Evolutionary conservation across 2,797 vertebrate species (phyloP).

Genomic region (Sebastes oblongus): DNA sequence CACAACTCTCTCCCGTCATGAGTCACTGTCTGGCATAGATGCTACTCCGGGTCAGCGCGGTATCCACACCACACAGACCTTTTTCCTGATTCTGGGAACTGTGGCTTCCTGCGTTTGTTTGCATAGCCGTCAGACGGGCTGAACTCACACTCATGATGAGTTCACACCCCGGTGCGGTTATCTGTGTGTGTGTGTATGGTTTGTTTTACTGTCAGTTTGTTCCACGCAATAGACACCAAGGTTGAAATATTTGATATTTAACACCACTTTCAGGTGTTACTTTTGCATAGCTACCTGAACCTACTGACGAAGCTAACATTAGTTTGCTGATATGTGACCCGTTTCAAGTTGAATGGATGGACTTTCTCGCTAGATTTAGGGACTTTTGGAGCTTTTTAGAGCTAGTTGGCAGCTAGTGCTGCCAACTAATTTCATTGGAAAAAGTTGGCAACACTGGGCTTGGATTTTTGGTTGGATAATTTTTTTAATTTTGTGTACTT

Average conservation of each 20-base stretch:
- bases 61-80: slow-evolving; percentile 4
- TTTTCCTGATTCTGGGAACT: slow-evolving; percentile 49
- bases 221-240: slow-evolving; percentile 24
- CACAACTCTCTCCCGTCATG: slow-evolving; percentile 32
- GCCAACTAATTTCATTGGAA: no score
- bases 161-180: slow-evolving; percentile 57
- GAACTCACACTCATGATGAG: slow-evolving; percentile 50
- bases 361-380: no score
- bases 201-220: slow-evolving; percentile 22
- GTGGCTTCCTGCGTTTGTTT: slow-evolving; percentile 71
- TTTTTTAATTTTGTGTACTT: no score
- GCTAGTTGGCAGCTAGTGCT: no score
- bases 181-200: slow-evolving; percentile 10
- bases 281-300: neutral
- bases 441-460: no score
- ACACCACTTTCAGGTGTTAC: neutral
- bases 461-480: no score
- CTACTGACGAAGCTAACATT: neutral
- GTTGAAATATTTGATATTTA: slow-evolving; percentile 37
- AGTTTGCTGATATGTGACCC: neutral
- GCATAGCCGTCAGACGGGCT: slow-evolving; percentile 54
- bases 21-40: slow-evolving; percentile 70
- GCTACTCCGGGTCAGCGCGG: slow-evolving; percentile 11
- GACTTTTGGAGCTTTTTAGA: no score
- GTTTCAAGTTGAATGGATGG: neutral